A percentile compares a stretch with the other conserved stretches of the same genome.
Conservation (phyloP, 2,888 invertebrate genomes). For the Trisateles emortualis region DNA sequence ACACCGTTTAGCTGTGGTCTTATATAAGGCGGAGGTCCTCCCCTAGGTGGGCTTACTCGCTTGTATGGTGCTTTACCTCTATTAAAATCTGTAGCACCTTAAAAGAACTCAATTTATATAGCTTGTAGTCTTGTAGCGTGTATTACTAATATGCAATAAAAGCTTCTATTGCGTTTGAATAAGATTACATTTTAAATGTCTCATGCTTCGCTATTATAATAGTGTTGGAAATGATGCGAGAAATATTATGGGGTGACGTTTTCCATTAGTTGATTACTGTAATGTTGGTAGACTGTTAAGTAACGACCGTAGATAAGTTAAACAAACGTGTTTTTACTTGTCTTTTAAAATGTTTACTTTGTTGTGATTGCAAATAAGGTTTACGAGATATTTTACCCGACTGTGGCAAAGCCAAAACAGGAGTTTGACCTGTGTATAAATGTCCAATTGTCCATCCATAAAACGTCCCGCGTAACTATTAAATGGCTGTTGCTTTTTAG, state of each 20-base stretch:
- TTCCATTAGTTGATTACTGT: conserved; percentile 46
- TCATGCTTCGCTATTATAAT: conserved; percentile 16
- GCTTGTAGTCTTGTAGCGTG: neutral
- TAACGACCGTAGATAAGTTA: conserved; percentile 29
- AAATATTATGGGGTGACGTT: conserved; percentile 37
- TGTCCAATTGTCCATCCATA: too few relatives aligned
- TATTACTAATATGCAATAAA: conserved; percentile 16
- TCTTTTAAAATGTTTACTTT: conserved; percentile 11
- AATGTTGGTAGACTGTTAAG: conserved; percentile 37
- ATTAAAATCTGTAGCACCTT: conserved; percentile 17
- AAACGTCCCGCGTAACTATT: too few relatives aligned
- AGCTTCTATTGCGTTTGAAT: conserved; percentile 22
- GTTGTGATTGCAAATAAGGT: conserved; percentile 9
- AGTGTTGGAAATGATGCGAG: conserved; percentile 32
- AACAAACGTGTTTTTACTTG: conserved; percentile 9
- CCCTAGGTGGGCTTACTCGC: too few relatives aligned
- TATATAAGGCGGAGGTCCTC: too few relatives aligned
- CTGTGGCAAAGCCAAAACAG: too few relatives aligned
- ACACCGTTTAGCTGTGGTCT: too few relatives aligned
- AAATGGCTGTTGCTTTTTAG: too few relatives aligned
- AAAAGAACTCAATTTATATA: conserved; percentile 21
- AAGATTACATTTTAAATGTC: conserved; percentile 30
- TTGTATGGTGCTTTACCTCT: too few relatives aligned
- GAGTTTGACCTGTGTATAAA: too few relatives aligned
- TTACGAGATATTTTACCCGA: too few relatives aligned